Percentiles rank a stretch among this genome's conserved stretches.
phyloP scores from a whole-genome alignment of 2,113 vertebrate species.

The Falco punctatus region DNA sequence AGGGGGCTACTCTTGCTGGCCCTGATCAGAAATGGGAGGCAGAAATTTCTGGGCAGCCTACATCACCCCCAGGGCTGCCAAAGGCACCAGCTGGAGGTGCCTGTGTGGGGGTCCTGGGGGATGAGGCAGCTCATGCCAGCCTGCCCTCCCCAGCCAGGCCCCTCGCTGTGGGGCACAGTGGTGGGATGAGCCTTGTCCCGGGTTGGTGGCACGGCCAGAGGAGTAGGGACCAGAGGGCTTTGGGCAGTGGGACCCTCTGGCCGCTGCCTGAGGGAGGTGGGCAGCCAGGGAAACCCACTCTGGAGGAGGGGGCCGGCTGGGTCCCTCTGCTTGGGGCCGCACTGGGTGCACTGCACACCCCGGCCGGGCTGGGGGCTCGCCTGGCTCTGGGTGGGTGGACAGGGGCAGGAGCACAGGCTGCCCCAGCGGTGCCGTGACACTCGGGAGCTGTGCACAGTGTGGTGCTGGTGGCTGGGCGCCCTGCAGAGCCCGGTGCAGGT shows the following conservation, averaged over 20 bases:
- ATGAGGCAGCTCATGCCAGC: not conserved
- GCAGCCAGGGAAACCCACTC: not conserved
- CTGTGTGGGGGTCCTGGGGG: rapidly evolving
- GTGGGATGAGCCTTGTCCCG: rapidly evolving
- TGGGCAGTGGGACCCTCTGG: not conserved
- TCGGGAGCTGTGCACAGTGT: rapidly evolving
- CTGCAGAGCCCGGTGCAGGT: not conserved
- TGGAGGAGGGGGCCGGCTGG: not conserved
- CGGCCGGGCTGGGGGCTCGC: rapidly evolving
- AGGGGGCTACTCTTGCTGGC: not conserved
- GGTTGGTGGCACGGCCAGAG: not conserved
- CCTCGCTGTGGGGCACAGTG: rapidly evolving
- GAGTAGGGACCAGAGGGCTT: rapidly evolving
- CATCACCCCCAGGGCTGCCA: not conserved
- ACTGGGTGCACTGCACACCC: no score
- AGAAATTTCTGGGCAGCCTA: not conserved
- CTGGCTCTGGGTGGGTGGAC: not conserved
- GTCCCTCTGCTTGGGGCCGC: not conserved
- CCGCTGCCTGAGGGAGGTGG: not conserved
- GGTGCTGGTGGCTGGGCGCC: not conserved
- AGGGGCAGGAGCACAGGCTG: no score
- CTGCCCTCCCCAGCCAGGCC: not conserved
- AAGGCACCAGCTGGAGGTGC: not conserved
- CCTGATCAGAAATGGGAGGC: not conserved
- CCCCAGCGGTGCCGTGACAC: not conserved